These are phyloP conservation scores for Chaenogobius annularis DNA, from an alignment of 2,113 vertebrate species.

Conservation along the genomic window DNA sequence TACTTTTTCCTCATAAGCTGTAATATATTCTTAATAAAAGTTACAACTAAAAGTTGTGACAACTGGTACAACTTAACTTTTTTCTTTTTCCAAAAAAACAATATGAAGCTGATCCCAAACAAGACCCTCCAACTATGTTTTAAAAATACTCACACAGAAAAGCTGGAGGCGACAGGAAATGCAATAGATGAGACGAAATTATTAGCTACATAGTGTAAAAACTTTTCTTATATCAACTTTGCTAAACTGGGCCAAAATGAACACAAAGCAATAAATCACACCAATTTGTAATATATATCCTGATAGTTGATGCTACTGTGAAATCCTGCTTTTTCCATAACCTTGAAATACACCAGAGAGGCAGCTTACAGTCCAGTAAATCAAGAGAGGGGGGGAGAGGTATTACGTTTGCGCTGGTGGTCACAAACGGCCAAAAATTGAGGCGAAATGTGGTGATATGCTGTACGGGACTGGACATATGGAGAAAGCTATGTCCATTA, in stretches of 20 bases:
- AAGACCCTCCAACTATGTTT: constrained; percentile 37
- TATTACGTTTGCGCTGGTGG: constrained; percentile 68
- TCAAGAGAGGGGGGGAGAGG: constrained; percentile 45
- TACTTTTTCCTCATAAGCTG: neutral
- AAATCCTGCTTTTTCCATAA: constrained; percentile 48
- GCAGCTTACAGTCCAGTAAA: constrained; percentile 63
- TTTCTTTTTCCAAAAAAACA: neutral
- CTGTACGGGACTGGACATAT: constrained; percentile 55
- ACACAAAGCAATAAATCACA: constrained; percentile 58
- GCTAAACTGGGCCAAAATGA: constrained; percentile 54
- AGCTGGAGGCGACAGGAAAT: constrained; percentile 35
- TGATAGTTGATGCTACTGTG: constrained; percentile 45
- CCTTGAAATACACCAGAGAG: constrained; percentile 52
- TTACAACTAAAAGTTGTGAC: neutral
- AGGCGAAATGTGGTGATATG: constrained; percentile 54
- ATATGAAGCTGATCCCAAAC: constrained; percentile 11
- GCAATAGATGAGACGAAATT: constrained; percentile 38
- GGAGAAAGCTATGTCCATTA: constrained; percentile 69
- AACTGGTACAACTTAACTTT: neutral
- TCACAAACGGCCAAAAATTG: constrained; percentile 51
- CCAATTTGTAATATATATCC: constrained; percentile 54
- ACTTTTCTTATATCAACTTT: constrained; percentile 53
- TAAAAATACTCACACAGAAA: constrained; percentile 11
- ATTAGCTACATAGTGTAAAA: constrained; percentile 42
- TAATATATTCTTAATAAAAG: neutral